Conservation (phyloP, 2,113 vertebrate genomes). For the Lates calcarifer region DNA sequence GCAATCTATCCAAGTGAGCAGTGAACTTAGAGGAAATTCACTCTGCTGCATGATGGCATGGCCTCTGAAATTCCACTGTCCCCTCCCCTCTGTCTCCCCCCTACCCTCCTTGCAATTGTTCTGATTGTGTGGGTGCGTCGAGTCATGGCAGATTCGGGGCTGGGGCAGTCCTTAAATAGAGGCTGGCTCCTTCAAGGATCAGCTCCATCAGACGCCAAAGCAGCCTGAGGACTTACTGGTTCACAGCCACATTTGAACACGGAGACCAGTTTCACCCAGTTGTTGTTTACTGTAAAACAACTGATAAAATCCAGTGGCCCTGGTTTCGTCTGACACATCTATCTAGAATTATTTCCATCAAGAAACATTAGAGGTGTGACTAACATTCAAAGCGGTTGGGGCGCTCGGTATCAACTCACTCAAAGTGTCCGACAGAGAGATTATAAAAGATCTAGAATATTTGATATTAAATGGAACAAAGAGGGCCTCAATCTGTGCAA, state of each 20-base stretch:
- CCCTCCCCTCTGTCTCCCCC: neutral
- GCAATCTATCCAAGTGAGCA: slow-evolving; percentile 32
- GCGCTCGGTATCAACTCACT: neutral
- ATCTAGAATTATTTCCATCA: neutral
- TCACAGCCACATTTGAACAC: slow-evolving; percentile 41
- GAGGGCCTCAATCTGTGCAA: slow-evolving; percentile 11
- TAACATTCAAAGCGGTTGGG: neutral
- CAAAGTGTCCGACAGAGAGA: slow-evolving; percentile 19
- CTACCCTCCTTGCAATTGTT: slow-evolving; percentile 43
- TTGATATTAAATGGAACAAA: slow-evolving; percentile 29
- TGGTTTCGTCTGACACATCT: slow-evolving; percentile 17
- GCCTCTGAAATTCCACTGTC: slow-evolving; percentile 38
- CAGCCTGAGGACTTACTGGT: slow-evolving; percentile 74
- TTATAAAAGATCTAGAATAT: slow-evolving; percentile 28
- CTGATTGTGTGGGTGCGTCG: slow-evolving; percentile 67
- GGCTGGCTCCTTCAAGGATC: slow-evolving; percentile 78
- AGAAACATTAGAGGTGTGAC: slow-evolving; percentile 10
- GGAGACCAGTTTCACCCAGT: slow-evolving; percentile 31
- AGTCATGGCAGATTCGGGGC: slow-evolving; percentile 64
- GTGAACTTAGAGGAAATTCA: slow-evolving; percentile 39
- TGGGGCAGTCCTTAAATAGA: slow-evolving; percentile 67
- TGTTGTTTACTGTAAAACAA: slow-evolving; percentile 44
- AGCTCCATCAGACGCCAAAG: slow-evolving; percentile 75
- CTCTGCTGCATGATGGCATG: slow-evolving; percentile 41
- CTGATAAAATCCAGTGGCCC: slow-evolving; percentile 34